These are phyloP conservation scores for Lucifuga dentata DNA, from an alignment of 2,113 vertebrate species.

Conservation along the genomic window DNA sequence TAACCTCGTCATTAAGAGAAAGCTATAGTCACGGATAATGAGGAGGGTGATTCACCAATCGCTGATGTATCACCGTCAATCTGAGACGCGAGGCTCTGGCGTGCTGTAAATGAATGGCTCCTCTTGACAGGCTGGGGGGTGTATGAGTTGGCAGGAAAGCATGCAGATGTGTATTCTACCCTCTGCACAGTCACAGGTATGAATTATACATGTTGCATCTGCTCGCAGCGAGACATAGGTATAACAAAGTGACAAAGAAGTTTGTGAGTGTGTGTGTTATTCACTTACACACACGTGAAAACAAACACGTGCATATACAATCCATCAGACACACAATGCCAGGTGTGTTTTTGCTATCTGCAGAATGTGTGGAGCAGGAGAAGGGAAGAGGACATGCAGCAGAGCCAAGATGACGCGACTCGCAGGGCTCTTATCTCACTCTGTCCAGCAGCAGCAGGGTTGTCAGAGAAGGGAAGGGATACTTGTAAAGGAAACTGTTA, in stretches of 20 bases:
- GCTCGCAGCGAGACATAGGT: slow-evolving; percentile 34
- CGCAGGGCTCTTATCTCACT: slow-evolving; percentile 48
- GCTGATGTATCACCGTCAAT: slow-evolving; percentile 32
- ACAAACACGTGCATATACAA: slow-evolving; percentile 2
- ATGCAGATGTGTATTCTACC: slow-evolving; percentile 44
- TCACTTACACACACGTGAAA: background rate
- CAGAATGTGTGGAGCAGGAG: slow-evolving; percentile 32
- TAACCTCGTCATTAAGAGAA: slow-evolving; percentile 42
- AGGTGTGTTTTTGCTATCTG: slow-evolving; percentile 35
- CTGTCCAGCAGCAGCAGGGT: slow-evolving; percentile 32
- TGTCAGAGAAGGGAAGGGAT: slow-evolving; percentile 17
- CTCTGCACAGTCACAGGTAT: slow-evolving; percentile 44
- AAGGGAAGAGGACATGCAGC: slow-evolving; percentile 15
- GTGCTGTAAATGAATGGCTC: slow-evolving; percentile 45
- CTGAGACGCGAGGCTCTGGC: background rate
- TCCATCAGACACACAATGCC: slow-evolving; percentile 26
- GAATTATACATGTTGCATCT: slow-evolving; percentile 60
- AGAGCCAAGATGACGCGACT: slow-evolving; percentile 42
- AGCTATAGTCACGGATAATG: slow-evolving; percentile 21
- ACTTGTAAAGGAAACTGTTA: slow-evolving; percentile 17
- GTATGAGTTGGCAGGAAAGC: slow-evolving; percentile 43
- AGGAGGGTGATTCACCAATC: slow-evolving; percentile 58
- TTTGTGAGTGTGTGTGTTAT: background rate
- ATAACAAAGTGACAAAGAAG: slow-evolving; percentile 43
- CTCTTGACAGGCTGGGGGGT: slow-evolving; percentile 46